phyloP scores from a whole-genome alignment of 2,113 vertebrate species.

The Origma solitaria region DNA sequence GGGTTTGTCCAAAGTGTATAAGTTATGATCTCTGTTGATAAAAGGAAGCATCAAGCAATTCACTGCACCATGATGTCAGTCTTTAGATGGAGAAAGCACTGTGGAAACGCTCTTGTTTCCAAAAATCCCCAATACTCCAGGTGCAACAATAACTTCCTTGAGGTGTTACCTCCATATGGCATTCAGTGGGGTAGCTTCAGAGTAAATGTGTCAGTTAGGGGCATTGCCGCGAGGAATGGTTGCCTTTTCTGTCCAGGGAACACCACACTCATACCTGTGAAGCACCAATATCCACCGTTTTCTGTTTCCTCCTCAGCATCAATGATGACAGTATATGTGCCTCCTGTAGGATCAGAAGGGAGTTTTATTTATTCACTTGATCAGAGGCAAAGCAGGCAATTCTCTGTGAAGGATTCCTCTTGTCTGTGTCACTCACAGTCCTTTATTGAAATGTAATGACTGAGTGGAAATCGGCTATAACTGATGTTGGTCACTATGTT shows the following conservation, averaged over 20 bases:
- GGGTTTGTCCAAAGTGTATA: neutral
- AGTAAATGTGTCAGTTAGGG: neutral
- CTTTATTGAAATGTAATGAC: neutral
- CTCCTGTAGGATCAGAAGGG: neutral
- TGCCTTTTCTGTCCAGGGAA: neutral
- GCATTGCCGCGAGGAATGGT: neutral
- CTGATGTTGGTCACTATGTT: neutral
- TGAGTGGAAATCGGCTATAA: neutral
- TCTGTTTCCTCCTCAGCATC: neutral
- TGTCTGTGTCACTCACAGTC: neutral
- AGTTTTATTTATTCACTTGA: neutral
- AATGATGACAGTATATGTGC: neutral
- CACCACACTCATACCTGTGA: neutral
- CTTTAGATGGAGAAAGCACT: neutral
- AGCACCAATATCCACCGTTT: neutral
- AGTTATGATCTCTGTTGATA: neutral
- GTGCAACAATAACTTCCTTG: neutral
- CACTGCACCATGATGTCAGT: neutral
- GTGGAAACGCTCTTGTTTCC: neutral
- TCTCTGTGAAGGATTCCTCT: neutral
- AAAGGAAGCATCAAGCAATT: neutral
- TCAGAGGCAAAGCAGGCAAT: neutral
- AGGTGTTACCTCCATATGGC: neutral
- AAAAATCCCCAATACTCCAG: neutral
- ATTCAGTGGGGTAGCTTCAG: neutral